Evolutionary conservation across 2,797 vertebrate species (phyloP).

Genomic region (Sitta carolinensis): DNA sequence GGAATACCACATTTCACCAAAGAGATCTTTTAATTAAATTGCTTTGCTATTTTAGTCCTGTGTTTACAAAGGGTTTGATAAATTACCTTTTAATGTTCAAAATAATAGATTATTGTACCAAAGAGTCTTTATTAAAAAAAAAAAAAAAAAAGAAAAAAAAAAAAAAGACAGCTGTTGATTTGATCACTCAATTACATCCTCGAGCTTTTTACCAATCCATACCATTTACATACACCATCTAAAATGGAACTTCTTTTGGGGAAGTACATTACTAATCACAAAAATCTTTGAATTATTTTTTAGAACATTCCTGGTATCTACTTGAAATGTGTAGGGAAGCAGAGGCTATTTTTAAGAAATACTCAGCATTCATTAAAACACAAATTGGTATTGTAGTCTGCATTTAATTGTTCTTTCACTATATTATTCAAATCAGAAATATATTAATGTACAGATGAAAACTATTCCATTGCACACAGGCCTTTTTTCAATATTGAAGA

Average conservation of each 20-base stretch:
- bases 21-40: neutral
- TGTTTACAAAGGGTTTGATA: neutral
- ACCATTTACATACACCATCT: neutral
- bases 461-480: neutral
- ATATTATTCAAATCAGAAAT: neutral
- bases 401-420: neutral
- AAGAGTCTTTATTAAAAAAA: neutral
- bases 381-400: neutral
- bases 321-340: neutral
- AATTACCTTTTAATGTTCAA: neutral
- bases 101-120: neutral
- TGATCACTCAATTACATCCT: neutral
- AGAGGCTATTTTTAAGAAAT: neutral
- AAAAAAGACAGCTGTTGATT: neutral
- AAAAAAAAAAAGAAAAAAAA: too few relatives aligned
- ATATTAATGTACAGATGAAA: neutral
- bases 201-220: neutral
- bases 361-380: neutral
- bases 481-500: neutral
- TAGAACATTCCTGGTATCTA: neutral
- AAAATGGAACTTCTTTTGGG: neutral
- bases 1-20: neutral
- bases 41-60: neutral
- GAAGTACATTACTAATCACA: neutral
- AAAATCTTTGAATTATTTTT: neutral